These are phyloP conservation scores for Zaprionus davidi DNA, from an alignment of 1,140 invertebrate genomes.

Conservation along the genomic window DNA sequence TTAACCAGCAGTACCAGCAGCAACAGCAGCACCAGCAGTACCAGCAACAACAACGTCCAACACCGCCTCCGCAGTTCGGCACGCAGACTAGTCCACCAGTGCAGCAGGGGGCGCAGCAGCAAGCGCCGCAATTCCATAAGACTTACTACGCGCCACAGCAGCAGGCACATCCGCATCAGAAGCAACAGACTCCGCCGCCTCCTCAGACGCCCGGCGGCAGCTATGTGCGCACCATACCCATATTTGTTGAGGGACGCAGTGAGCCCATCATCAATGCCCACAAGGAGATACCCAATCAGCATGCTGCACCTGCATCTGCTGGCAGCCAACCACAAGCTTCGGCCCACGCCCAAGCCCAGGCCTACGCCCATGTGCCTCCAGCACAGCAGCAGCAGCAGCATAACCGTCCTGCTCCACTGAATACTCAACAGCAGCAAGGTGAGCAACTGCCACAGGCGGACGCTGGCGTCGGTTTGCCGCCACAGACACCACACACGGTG, in stretches of 20 bases:
- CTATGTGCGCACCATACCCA: slow-evolving; percentile 92
- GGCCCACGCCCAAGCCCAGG: slow-evolving; percentile 51
- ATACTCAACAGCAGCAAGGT: slow-evolving; percentile 61
- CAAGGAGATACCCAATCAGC: slow-evolving; percentile 83
- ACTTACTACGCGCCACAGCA: slow-evolving; percentile 70
- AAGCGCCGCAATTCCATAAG: slow-evolving; percentile 61
- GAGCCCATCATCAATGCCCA: slow-evolving; percentile 89
- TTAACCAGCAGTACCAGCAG: slow-evolving; percentile 85
- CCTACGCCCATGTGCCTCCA: slow-evolving; percentile 61
- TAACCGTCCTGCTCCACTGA: slow-evolving; percentile 56
- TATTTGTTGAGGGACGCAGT: slow-evolving; percentile 93
- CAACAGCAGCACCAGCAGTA: slow-evolving; percentile 33
- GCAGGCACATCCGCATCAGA: slow-evolving; percentile 76
- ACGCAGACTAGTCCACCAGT: slow-evolving; percentile 75
- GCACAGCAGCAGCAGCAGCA: slow-evolving; percentile 58
- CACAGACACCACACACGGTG: slow-evolving; percentile 85
- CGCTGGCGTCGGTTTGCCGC: slow-evolving; percentile 61
- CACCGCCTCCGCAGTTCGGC: slow-evolving; percentile 58
- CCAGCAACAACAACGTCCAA: slow-evolving; percentile 45
- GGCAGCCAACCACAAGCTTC: slow-evolving; percentile 75
- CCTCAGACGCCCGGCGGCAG: slow-evolving; percentile 74
- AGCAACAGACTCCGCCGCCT: slow-evolving; percentile 75
- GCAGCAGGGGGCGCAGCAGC: slow-evolving; percentile 50
- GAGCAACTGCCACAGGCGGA: slow-evolving; percentile 48
- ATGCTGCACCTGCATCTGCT: slow-evolving; percentile 66